Evolutionary conservation across 1,140 invertebrate genomes (phyloP).

Genomic region (Camponotus floridanus): DNA sequence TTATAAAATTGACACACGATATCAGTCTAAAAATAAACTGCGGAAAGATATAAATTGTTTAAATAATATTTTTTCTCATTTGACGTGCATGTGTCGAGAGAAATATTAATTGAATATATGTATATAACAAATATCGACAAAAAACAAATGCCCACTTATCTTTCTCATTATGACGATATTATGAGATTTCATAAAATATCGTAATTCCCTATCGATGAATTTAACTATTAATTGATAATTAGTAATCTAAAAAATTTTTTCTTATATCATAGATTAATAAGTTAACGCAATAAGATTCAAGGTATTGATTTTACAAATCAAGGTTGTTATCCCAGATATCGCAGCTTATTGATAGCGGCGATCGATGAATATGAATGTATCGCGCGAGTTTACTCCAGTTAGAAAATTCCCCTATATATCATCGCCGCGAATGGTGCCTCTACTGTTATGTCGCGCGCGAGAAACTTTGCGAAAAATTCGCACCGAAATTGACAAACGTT

Average conservation of each 20-base stretch:
- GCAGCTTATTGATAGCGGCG: conserved; percentile 19
- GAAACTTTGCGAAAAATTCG: conserved; percentile 62
- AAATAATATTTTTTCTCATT: background rate
- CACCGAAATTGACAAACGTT: conserved; percentile 63
- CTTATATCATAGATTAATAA: background rate
- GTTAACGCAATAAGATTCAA: background rate
- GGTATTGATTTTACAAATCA: background rate
- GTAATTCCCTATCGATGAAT: background rate
- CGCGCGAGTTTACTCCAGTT: conserved; percentile 55
- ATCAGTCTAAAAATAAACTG: background rate
- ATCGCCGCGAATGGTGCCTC: background rate
- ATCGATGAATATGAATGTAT: conserved; percentile 17
- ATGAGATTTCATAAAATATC: background rate
- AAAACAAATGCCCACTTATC: background rate
- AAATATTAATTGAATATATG: background rate
- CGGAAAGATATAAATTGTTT: background rate
- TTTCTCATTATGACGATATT: background rate
- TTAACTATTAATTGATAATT: background rate
- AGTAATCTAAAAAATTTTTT: background rate
- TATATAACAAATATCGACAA: background rate
- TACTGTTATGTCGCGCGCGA: conserved; percentile 32
- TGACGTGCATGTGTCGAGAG: background rate
- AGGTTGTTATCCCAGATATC: background rate
- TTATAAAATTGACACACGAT: background rate
- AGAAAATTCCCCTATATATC: conserved; percentile 52